Evolutionary conservation across 2,888 invertebrate genomes (phyloP).

Genomic region (Drosophila affinis): DNA sequence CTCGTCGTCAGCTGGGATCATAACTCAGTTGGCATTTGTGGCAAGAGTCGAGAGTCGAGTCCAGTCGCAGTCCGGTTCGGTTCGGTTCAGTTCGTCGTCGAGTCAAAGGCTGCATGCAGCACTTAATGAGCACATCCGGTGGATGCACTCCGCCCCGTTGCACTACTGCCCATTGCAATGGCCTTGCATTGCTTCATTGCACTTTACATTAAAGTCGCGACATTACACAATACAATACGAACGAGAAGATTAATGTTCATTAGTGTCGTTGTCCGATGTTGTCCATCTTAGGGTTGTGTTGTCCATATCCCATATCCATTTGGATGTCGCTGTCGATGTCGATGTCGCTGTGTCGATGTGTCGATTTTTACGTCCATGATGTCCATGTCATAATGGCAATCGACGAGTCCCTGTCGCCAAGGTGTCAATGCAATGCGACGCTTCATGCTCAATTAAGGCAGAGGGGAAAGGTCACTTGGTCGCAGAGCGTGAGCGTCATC

Average conservation of each 20-base stretch:
- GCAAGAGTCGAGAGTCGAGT: conserved; percentile 25
- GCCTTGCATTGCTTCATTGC: conserved; percentile 75
- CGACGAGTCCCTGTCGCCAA: conserved; percentile 10
- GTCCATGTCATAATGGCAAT: conserved; percentile 28
- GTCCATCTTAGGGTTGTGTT: conserved; percentile 43
- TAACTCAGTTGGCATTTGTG: conserved; percentile 61
- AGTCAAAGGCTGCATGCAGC: conserved; percentile 64
- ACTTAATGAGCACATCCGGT: conserved; percentile 78
- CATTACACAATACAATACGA: conserved; percentile 62
- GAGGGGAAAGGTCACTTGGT: conserved; percentile 20
- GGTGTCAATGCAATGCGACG: conserved; percentile 62
- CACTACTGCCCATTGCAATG: conserved; percentile 22
- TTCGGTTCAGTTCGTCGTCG: conserved; percentile 16
- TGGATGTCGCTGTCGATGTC: conserved; percentile 9
- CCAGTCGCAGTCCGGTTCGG: conserved; percentile 9
- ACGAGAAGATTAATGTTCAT: conserved; percentile 72
- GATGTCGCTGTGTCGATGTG: conserved; percentile 15
- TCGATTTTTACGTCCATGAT: conserved; percentile 20
- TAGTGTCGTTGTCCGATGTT: conserved; percentile 31
- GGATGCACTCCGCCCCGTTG: conserved; percentile 33
- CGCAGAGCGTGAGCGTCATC: background rate
- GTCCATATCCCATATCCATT: conserved; percentile 5
- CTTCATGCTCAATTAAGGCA: conserved; percentile 73
- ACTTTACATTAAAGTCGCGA: conserved; percentile 77
- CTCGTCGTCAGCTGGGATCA: conserved; percentile 79